Conservation (phyloP, 2,888 invertebrate species). For the Cryptocephalus moraei region DNA sequence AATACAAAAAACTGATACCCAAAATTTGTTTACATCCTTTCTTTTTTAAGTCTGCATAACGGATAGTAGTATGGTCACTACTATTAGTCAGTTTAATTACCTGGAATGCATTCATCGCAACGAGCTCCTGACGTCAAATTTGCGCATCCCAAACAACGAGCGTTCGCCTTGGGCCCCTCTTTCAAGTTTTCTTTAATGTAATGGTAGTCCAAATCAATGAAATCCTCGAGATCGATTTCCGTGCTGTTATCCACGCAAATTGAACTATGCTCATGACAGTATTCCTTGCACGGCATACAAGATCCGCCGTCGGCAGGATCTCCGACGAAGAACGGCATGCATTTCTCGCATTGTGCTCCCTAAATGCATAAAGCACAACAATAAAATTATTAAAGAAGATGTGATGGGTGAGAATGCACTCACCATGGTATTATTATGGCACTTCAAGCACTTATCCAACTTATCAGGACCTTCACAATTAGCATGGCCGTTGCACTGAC, state of each 20-base stretch:
- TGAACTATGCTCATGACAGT: conserved; percentile 81
- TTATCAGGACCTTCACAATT: conserved; percentile 82
- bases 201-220: conserved; percentile 16
- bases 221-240: conserved; percentile 30
- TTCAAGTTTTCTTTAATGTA: conserved; percentile 40
- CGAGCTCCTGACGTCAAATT: conserved; percentile 74
- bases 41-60: no score
- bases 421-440: conserved; percentile 86
- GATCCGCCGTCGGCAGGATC: conserved; percentile 76
- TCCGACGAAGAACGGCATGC: conserved; percentile 83
- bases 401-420: conserved; percentile 15
- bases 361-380: conserved; percentile 26
- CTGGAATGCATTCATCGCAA: conserved; percentile 63
- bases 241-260: conserved; percentile 55
- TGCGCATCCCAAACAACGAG: conserved; percentile 74
- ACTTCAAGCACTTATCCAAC: conserved; percentile 69
- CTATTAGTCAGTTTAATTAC: conserved; percentile 14
- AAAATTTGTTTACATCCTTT: no score
- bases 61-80: no score
- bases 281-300: conserved; percentile 79
- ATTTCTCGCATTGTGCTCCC: conserved; percentile 86
- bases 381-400: neutral
- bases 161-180: conserved; percentile 59
- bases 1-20: no score
- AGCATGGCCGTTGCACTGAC: conserved; percentile 90